Conservation (phyloP, 2,888 invertebrate species). For the Eupithecia exiguata region DNA sequence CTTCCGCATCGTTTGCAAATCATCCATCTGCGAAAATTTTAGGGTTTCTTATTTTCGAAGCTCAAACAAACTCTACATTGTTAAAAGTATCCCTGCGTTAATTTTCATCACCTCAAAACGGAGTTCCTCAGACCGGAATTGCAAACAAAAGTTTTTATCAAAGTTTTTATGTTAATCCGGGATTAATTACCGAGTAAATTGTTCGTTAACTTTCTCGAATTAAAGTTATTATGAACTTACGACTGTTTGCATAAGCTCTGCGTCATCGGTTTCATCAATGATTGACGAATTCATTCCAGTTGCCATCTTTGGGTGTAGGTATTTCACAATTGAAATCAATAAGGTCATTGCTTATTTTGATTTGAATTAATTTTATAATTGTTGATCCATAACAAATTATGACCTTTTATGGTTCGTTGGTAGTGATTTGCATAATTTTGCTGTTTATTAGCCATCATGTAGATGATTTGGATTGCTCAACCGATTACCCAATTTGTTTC, state of each 20-base stretch:
- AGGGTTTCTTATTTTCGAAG: constrained; percentile 46
- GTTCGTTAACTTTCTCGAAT: constrained; percentile 29
- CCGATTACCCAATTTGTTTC: background rate
- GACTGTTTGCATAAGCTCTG: constrained; percentile 34
- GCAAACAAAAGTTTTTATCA: constrained; percentile 23
- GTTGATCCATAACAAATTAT: constrained; percentile 25
- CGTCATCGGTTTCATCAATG: constrained; percentile 26
- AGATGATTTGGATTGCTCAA: background rate
- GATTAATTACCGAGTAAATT: constrained; percentile 14
- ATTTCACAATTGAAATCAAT: constrained; percentile 35
- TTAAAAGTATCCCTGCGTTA: background rate
- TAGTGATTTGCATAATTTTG: background rate
- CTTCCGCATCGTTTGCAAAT: constrained; percentile 78
- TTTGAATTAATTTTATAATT: constrained; percentile 26
- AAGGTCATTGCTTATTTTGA: constrained; percentile 26
- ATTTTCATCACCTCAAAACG: background rate
- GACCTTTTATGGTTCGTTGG: constrained; percentile 4
- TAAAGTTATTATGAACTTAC: constrained; percentile 26
- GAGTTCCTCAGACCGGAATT: background rate
- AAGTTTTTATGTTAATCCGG: constrained; percentile 15
- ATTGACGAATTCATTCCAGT: constrained; percentile 20
- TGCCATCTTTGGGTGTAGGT: constrained; percentile 26
- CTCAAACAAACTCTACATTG: background rate
- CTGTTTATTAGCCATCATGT: background rate
- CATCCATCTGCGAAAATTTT: constrained; percentile 63